Evolutionary conservation across 64 coral and sea anemone species (phyloP).

Genomic region (Dendronephthya gigantea): DNA sequence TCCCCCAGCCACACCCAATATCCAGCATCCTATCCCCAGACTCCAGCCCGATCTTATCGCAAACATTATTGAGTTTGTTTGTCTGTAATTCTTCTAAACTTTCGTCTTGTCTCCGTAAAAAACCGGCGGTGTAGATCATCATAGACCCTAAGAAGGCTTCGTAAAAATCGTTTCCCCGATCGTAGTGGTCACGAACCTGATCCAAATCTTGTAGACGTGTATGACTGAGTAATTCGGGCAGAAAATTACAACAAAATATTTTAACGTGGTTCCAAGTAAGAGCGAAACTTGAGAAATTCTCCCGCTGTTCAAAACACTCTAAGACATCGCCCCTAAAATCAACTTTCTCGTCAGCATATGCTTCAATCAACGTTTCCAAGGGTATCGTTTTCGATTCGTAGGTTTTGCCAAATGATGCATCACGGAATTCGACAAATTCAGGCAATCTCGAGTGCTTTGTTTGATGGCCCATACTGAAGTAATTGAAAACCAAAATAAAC

Average conservation of each 20-base stretch:
- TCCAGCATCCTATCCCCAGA: slow-evolving; percentile 63
- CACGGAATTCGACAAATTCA: slow-evolving; percentile 68
- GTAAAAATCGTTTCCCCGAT: slow-evolving; percentile 95
- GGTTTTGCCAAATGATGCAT: slow-evolving; percentile 40
- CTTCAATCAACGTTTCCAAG: slow-evolving; percentile 66
- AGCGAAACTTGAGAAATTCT: slow-evolving; percentile 66
- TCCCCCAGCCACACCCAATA: slow-evolving; percentile 96
- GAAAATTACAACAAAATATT: slow-evolving; percentile 77
- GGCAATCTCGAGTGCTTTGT: slow-evolving; percentile 36
- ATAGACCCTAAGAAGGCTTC: slow-evolving; percentile 69
- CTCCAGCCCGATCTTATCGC: slow-evolving; percentile 85
- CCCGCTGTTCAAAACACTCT: slow-evolving; percentile 74
- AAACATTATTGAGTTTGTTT: slow-evolving; percentile 67
- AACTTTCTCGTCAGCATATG: slow-evolving; percentile 84
- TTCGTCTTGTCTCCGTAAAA: slow-evolving; percentile 51
- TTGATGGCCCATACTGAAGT: slow-evolving; percentile 42
- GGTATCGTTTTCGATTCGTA: slow-evolving; percentile 67
- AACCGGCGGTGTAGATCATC: slow-evolving; percentile 94
- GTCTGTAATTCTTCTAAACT: slow-evolving; percentile 72
- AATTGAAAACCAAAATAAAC: slow-evolving; percentile 73
- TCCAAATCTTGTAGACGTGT: slow-evolving; percentile 74
- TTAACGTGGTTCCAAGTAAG: slow-evolving; percentile 72
- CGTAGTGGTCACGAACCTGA: slow-evolving; percentile 89
- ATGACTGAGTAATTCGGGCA: slow-evolving; percentile 82
- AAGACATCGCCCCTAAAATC: slow-evolving; percentile 83